A percentile compares a stretch with the other conserved stretches of the same genome.
phyloP scores from a whole-genome alignment of 2,797 vertebrate genomes.

The Cercopithecus hamlyni region DNA sequence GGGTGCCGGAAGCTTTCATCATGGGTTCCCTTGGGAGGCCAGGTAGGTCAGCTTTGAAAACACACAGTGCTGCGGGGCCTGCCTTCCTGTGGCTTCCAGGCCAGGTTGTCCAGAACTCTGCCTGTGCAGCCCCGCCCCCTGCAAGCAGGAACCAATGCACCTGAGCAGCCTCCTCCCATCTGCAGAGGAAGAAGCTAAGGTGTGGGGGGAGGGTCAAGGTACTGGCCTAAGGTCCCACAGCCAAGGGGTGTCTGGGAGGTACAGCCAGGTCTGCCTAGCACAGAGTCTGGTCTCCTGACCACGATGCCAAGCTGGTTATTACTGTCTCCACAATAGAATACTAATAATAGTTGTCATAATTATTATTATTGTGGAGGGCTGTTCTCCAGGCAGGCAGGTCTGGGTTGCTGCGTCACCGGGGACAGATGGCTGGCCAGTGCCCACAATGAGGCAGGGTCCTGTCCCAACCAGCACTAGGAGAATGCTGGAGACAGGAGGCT shows the following conservation, averaged over 20 bases:
- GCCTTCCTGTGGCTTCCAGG: background rate
- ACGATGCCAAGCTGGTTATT: background rate
- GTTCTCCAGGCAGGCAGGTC: background rate
- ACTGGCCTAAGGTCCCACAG: background rate
- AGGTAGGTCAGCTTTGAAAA: background rate
- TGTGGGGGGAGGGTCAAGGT: background rate
- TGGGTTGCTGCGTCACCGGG: background rate
- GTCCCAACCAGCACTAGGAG: background rate
- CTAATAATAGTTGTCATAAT: background rate
- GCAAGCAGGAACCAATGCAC: background rate
- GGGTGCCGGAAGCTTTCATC: background rate
- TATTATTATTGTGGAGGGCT: background rate
- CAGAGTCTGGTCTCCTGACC: background rate
- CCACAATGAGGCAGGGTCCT: background rate
- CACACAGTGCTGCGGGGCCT: fast-evolving
- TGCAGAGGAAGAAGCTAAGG: background rate
- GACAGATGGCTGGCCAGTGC: background rate
- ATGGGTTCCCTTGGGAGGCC: background rate
- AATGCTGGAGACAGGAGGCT: background rate
- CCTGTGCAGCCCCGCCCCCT: background rate
- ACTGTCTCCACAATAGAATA: background rate
- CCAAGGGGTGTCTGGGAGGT: background rate
- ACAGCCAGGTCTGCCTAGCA: background rate
- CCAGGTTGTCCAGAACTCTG: background rate
- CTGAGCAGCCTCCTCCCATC: background rate